Evolutionary conservation across 2,113 vertebrate genomes (phyloP), one percentile per base, ranked within the genome.

Genomic region (Suncus etruscus): DNA sequence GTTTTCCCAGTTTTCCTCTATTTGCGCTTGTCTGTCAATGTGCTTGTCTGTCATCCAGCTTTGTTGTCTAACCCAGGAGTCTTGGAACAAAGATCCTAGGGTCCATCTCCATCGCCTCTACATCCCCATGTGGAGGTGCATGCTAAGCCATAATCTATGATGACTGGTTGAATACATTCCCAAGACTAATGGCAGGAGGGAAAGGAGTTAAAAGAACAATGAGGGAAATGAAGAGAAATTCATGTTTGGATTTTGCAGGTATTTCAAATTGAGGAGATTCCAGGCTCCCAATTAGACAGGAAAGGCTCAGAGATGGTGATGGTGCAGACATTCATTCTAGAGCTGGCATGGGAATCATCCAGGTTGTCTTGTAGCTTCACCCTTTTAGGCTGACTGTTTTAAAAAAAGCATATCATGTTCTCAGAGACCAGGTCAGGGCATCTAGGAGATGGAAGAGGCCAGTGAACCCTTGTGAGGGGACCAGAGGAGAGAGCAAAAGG

Each of bases 301-400:
- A 54, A 65, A 2, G 61, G 6, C 61, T n/a, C 39, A 39, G 39
- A 16, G 73, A 27, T 3, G 10, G 32, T 0, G 0, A 1, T 31
- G 48, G 31, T 11, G 9, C 16, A 75, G 74, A 81, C n/a, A 54
- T 6, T 1, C n/a, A 54, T 6, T 1, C 4, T 8, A 24, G 50
- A 2, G 11, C 16, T 76, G n/a, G 11, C 31, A 22, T 12, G 27
- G 24, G n/a, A 29, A 29, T 22, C 11, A 1, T 47, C 24, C 22
- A n/a, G 54, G 2, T 66, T 48, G 25, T 12, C 31, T n/a, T 80
- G 18, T 32, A 76, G 63, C 15, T 75, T 45, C 4, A 15, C 29
- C 31, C 58, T 81, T 70, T 51, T 6, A 29, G 48, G 78, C 18
- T 58, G 45, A 25, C 50, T 79, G 1, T 81, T 83, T 58, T 58